Evolutionary conservation across 2,113 vertebrate genomes (phyloP), one percentile per base, ranked within the genome.

Genomic region (Hippocampus abdominalis): DNA sequence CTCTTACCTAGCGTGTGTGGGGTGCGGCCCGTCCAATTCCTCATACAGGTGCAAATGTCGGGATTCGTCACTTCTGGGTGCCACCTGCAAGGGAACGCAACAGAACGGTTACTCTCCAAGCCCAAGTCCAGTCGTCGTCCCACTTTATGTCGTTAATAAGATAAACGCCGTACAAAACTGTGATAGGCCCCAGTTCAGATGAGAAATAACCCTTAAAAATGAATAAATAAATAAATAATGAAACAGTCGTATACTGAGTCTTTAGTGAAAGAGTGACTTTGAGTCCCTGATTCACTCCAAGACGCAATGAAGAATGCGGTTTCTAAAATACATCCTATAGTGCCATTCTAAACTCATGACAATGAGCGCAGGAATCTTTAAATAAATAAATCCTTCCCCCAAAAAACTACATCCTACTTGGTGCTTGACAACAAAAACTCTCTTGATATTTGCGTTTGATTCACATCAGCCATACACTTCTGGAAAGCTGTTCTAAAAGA

Each of bases 1-100:
- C 48, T 49, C 85, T 78, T 93, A 98, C 96, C 95, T 96, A 90
- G 94, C 92, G 57, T 94, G 89, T 13, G 94, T 89, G 8, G 91
- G 86, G 10, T 94, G 93, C 57, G 93, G 93, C 10, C 91, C 85
- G 70, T 95, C 95, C 65, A 91, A n/a, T 6, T 95, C 94, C 53
- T 96, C 94, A 5, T 94, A 95, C 64, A 80, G 91, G 32, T 92
- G 90, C 60, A 86, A 90, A 0, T 87, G 73, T 8, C 83, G 93
- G 21, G 91, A 84, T 56, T 96, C 95, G 60, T 92, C 91, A 79
- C 91, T 91, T 88, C 94, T 95, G 81, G 84, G 93, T 73, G 93
- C 83, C 88, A 94, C 91, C 95, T 98, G 92, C 12, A 49, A 68
- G 32, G 66, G 92, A 25, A 27, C 11, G 15, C 23, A 25, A 29